Percentiles rank a stretch among this genome's conserved stretches.
Evolutionary conservation across 1,140 invertebrate genomes (phyloP).

Genomic region (Triops longicaudatus): DNA sequence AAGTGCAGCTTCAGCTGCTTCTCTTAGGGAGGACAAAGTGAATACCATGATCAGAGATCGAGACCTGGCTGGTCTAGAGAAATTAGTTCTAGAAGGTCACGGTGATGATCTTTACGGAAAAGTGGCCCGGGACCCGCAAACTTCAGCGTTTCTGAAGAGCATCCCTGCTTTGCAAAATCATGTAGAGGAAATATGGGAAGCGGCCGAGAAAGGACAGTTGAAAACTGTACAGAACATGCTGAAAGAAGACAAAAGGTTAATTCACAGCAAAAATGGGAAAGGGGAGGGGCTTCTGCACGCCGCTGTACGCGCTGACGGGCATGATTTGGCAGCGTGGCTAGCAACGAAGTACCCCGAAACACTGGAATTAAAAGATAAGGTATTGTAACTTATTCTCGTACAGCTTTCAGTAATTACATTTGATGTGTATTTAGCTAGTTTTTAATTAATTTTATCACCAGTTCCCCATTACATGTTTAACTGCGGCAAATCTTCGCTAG

Average conservation of each 20-base stretch:
- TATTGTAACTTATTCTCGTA: background rate
- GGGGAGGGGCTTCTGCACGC: background rate
- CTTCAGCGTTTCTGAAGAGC: background rate
- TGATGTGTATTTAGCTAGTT: background rate
- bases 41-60: background rate
- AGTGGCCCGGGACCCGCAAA: slow-evolving; percentile 9
- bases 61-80: background rate
- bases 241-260: background rate
- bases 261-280: background rate
- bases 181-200: background rate
- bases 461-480: too few species aligned
- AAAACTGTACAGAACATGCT: background rate
- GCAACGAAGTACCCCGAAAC: slow-evolving; percentile 4
- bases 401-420: background rate
- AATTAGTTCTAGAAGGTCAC: background rate
- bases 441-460: too few species aligned
- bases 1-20: background rate
- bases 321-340: background rate
- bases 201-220: background rate
- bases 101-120: background rate
- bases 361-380: background rate
- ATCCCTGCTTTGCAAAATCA: background rate
- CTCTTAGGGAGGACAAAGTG: background rate
- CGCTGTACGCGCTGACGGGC: background rate
- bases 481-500: too few species aligned